Conservation (phyloP, 2,888 invertebrate genomes). For the Drosophila barbarae region DNA sequence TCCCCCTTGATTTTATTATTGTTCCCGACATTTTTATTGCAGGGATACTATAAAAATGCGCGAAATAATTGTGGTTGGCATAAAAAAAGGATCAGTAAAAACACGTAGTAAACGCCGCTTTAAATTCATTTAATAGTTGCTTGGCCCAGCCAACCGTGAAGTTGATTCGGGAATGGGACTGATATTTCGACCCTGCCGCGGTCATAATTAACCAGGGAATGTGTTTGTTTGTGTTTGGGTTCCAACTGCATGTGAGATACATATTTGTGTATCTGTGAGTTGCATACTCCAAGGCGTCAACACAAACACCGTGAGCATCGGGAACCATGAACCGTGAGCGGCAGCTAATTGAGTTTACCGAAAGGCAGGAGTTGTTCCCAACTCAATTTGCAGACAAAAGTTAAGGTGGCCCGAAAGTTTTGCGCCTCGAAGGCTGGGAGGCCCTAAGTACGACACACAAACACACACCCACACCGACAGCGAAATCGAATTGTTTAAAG, state of each 20-base stretch:
- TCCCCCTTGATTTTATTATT: constrained; percentile 18
- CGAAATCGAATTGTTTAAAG: constrained; percentile 37
- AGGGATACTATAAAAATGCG: constrained; percentile 8
- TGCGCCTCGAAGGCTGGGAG: background rate
- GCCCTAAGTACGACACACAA: background rate
- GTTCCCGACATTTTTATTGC: constrained; percentile 21
- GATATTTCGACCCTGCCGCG: background rate
- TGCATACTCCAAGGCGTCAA: constrained; percentile 46
- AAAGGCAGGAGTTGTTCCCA: constrained; percentile 24
- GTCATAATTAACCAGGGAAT: constrained; percentile 24
- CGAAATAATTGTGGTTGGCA: constrained; percentile 34
- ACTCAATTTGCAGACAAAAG: constrained; percentile 45
- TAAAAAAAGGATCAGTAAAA: constrained; percentile 2
- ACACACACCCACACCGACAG: background rate
- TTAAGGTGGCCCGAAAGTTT: constrained; percentile 33
- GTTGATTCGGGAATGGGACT: constrained; percentile 3
- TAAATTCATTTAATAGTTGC: constrained; percentile 21
- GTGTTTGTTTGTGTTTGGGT: background rate
- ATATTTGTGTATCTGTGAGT: constrained; percentile 22
- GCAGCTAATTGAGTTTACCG: constrained; percentile 56
- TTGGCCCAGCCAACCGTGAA: constrained; percentile 25
- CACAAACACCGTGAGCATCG: background rate
- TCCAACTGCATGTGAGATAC: constrained; percentile 23
- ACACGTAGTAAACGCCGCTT: constrained; percentile 26
- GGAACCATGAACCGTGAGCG: constrained; percentile 7